Base-by-base conservation (phyloP, 2,888 invertebrate genomes). In the Hololepta plana region DNA sequence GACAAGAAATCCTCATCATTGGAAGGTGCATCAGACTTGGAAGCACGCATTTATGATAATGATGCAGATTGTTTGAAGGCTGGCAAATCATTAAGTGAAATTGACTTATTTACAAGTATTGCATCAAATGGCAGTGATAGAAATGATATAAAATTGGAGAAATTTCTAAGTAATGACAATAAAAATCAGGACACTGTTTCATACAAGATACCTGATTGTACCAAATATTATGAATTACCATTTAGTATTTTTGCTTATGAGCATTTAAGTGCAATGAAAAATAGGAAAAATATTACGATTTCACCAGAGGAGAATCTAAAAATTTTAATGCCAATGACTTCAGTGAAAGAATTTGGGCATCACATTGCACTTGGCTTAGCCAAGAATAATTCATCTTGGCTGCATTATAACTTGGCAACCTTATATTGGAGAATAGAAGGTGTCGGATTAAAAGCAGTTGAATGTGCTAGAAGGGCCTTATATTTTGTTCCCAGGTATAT, bases 361-460 rank as follows among this genome's bases (percentile, higher is more conserved):
- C 67, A 70, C 49, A 55, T 79, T 24, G 59, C 68, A 9, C 53
- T 61, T 30, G 65, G 65, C 4, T 53, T 82, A 5, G 52, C 56
- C 35, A 60, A 63, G 44, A 81, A 81, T 46, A 62, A 57, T 27
- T 68, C 74, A 1, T 80, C 77, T 0, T 84, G 82, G 82, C 51
- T 80, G 15, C 67, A 80, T 45, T 73, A 79, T 42, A 79, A 80
- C 46, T 61, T 81, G 52, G 82, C 77, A 15, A 67, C 79, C 2
- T 60, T 79, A 37, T 82, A 71, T 53, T 84, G 82, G 82, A 59
- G 80, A 35, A 65, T 72, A 1, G 64, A 64, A 42, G 82, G 81
- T 8, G 64, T 75, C 43, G 69, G 75, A 2, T 63, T 64, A n/a
- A 70, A 73, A 40, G 79, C 81, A n/a, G 53, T 82, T 27, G 80